phyloP scores from a whole-genome alignment of 2,888 invertebrate genomes.

The Plebejus anna region DNA sequence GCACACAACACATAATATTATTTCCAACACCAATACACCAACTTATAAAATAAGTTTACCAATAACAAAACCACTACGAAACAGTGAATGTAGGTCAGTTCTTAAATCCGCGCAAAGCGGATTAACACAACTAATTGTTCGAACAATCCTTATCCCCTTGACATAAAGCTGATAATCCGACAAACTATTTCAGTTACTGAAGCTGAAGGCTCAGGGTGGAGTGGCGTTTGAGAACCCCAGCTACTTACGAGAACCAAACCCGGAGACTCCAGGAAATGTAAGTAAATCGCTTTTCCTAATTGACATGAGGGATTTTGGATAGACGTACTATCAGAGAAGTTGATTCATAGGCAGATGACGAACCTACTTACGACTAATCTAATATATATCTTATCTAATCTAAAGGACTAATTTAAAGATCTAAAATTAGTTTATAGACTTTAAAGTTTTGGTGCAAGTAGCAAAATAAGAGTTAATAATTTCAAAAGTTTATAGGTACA shows the following conservation, averaged over 20 bases:
- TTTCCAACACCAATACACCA: not conserved
- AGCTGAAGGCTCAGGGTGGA: constrained; percentile 84
- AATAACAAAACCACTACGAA: not conserved
- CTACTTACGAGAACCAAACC: constrained; percentile 87
- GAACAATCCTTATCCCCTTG: constrained; percentile 19
- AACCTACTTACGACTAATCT: too few species aligned
- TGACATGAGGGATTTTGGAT: too few species aligned
- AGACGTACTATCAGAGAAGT: too few species aligned
- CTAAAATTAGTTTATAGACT: too few species aligned
- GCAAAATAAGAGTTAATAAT: too few species aligned
- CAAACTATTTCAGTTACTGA: constrained; percentile 70
- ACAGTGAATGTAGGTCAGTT: not conserved
- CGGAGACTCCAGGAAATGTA: constrained; percentile 87
- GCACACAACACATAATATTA: too few species aligned
- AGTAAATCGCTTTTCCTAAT: constrained; percentile 43
- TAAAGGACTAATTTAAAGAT: too few species aligned
- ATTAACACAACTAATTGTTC: constrained; percentile 9
- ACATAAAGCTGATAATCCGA: constrained; percentile 4
- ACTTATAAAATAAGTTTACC: not conserved
- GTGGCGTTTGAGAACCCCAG: constrained; percentile 93
- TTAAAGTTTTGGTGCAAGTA: too few species aligned
- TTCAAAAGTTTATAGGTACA: too few species aligned
- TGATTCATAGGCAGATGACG: too few species aligned
- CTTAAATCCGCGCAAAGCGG: not conserved
- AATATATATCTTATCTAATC: too few species aligned